These are phyloP conservation scores for Oreochromis mossambicus DNA, from an alignment of 2,797 vertebrate genomes.

Conservation along the genomic window DNA sequence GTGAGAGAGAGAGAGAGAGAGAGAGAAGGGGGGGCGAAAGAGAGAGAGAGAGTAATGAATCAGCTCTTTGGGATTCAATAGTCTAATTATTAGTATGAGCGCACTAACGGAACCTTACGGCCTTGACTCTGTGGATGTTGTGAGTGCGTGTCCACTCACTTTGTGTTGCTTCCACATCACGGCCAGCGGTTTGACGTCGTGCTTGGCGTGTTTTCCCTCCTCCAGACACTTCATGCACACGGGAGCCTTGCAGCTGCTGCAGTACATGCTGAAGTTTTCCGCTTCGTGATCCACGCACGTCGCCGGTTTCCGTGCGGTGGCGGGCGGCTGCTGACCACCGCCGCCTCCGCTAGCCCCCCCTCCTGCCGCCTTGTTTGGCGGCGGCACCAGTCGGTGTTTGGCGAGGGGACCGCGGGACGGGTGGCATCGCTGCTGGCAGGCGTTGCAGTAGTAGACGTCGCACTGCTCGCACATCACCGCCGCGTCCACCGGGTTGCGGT, in stretches of 20 bases:
- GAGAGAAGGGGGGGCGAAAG: background rate
- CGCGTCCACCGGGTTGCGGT: conserved; percentile 89
- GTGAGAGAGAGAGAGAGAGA: too few relatives aligned
- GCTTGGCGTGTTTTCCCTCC: conserved; percentile 86
- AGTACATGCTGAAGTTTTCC: conserved; percentile 94
- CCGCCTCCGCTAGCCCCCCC: conserved; percentile 26
- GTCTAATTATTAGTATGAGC: background rate
- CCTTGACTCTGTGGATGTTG: background rate
- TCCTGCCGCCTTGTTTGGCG: conserved; percentile 56
- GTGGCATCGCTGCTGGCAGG: conserved; percentile 94
- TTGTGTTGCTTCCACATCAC: conserved; percentile 98
- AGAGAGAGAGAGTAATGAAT: background rate
- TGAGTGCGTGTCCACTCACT: conserved; percentile 71
- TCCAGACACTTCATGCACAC: conserved; percentile 92
- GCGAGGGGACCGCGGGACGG: conserved; percentile 93
- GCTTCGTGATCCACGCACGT: conserved; percentile 91
- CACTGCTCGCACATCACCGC: conserved; percentile 94
- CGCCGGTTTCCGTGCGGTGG: conserved; percentile 76
- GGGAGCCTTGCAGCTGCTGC: conserved; percentile 84
- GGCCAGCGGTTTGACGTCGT: conserved; percentile 88
- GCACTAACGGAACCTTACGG: background rate
- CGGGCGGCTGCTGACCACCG: conserved; percentile 53
- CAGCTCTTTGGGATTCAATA: background rate
- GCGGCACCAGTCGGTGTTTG: conserved; percentile 86
- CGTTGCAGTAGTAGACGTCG: conserved; percentile 89